phyloP scores from a whole-genome alignment of 2,888 invertebrate genomes.

The Drosophila emarginata region DNA sequence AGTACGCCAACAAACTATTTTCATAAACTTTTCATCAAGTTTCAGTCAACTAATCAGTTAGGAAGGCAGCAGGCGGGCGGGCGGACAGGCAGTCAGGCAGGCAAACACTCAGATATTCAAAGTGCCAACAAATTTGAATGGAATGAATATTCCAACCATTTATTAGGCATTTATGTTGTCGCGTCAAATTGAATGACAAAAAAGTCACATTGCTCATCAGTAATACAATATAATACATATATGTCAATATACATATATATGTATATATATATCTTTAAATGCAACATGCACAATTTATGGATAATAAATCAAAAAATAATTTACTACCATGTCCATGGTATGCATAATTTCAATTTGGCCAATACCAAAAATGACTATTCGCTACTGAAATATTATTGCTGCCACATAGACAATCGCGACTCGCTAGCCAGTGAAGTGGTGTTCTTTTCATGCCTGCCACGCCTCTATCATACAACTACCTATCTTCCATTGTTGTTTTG shows the following conservation, averaged over 20 bases:
- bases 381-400: neutral
- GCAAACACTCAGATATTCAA: neutral
- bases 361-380: constrained; percentile 3
- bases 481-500: constrained; percentile 22
- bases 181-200: neutral
- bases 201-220: too few relatives aligned
- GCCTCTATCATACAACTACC: constrained; percentile 5
- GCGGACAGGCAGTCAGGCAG: neutral
- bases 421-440: constrained; percentile 25
- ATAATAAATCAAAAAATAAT: constrained; percentile 3
- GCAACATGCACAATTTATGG: neutral
- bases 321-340: neutral
- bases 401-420: neutral
- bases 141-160: neutral
- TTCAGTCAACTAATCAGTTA: constrained; percentile 37
- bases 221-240: too few relatives aligned
- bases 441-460: constrained; percentile 21
- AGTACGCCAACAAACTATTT: constrained; percentile 32
- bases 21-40: constrained; percentile 46
- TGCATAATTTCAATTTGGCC: constrained; percentile 3
- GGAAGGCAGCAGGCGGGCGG: neutral
- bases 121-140: too few relatives aligned
- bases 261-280: neutral
- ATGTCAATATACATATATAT: neutral
- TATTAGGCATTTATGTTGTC: neutral